Percentiles rank a stretch among this genome's conserved stretches.
These are phyloP conservation scores for Nymphalis io DNA, from an alignment of 1,140 invertebrate species.

Conservation along the genomic window DNA sequence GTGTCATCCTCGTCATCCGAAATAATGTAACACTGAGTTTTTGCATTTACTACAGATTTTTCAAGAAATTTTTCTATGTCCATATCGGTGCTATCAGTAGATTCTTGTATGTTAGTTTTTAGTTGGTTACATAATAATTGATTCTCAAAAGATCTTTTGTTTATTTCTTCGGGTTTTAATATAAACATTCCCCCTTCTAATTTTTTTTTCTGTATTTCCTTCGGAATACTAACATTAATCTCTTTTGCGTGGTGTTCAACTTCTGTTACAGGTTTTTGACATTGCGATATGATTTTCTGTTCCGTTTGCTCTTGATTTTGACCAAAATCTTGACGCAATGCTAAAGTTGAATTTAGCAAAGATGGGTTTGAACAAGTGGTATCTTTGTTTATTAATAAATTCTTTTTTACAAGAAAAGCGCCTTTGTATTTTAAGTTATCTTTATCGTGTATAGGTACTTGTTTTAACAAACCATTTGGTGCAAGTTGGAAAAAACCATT, in stretches of 20 bases:
- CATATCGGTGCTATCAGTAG: conserved; percentile 20
- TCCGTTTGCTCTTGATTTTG: too few species aligned
- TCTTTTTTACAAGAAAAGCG: neutral
- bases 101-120: neutral
- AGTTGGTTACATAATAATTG: neutral
- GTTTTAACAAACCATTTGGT: conserved; percentile 45
- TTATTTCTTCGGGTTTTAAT: conserved; percentile 76
- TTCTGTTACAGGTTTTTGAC: conserved; percentile 48
- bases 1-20: conserved; percentile 62
- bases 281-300: neutral
- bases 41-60: conserved; percentile 35
- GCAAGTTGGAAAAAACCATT: conserved; percentile 59
- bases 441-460: conserved; percentile 14
- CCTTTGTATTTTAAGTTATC: neutral
- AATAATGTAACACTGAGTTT: conserved; percentile 51
- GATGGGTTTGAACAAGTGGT: too few species aligned
- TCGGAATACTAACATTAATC: conserved; percentile 28
- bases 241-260: conserved; percentile 53
- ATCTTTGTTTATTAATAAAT: neutral
- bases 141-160: conserved; percentile 53
- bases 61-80: conserved; percentile 61
- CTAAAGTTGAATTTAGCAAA: neutral
- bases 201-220: conserved; percentile 35
- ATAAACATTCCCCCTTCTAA: conserved; percentile 58
- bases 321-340: neutral